A percentile compares a stretch with the other conserved stretches of the same genome.
Evolutionary conservation across 2,888 invertebrate genomes (phyloP).

Genomic region (Loripinus fragilis): DNA sequence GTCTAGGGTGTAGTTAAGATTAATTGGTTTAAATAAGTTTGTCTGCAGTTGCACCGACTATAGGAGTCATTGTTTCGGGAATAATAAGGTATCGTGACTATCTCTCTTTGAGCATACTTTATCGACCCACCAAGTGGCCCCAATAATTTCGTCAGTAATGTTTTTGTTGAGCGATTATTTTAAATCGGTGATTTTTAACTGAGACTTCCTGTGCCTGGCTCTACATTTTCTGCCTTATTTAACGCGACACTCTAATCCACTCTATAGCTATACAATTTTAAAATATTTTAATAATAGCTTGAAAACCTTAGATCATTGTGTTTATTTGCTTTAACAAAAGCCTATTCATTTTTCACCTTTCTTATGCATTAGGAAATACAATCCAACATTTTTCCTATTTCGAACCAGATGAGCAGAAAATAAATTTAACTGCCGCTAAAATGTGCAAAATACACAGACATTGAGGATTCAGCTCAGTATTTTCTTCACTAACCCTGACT

Average conservation of each 20-base stretch:
- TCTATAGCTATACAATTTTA: constrained; percentile 2
- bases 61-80: background rate
- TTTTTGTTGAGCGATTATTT: constrained; percentile 18
- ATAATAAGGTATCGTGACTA: constrained; percentile 3
- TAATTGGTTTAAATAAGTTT: background rate
- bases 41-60: background rate
- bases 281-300: constrained; percentile 15
- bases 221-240: constrained; percentile 13
- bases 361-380: too few species aligned
- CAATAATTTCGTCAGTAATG: background rate
- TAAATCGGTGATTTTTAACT: constrained; percentile 15
- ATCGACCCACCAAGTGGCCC: background rate
- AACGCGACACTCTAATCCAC: background rate
- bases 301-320: background rate
- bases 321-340: constrained; percentile 1
- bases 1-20: background rate
- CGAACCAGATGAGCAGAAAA: too few species aligned
- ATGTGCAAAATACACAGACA: too few species aligned
- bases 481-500: too few species aligned
- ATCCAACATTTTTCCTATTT: too few species aligned
- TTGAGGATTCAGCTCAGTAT: too few species aligned
- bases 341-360: constrained; percentile 7
- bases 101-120: background rate
- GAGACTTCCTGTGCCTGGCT: background rate
- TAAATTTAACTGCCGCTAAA: too few species aligned